Base-by-base conservation (phyloP, 2,888 invertebrate genomes). In the Timema cristinae region DNA sequence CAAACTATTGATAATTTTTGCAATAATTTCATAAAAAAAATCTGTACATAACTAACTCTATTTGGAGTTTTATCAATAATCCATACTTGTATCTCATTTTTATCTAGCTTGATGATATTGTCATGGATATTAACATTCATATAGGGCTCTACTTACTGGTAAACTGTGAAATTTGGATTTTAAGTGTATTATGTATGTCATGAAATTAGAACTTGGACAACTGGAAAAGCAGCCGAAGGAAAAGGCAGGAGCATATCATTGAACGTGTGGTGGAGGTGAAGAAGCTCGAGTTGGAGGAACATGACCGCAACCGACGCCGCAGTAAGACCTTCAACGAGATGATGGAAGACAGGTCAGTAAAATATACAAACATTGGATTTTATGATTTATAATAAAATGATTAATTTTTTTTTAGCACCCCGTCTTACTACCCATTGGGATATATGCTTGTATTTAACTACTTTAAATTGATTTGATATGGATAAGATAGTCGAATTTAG, bases 281-380 rank as follows among this genome's bases (percentile, higher is more conserved):
- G 79, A 92, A 93, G 82, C 86, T 93, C 81, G 93, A 94, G 83
- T 87, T 90, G 81, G 93, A 93, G 78, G 90, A 91, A 79, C 85
- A 87, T 82, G 88, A 87, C 80, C 87, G 91, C 82, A 83, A 85
- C 76, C 87, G 92, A 78, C 87, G 90, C 79, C 92, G 91, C 85
- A 92, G 90, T 83, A 96, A 96, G 86, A 96, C 96, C 76, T 96
- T 95, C 86, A 93, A 90, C 81, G 95, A 97, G 85, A 96, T 97
- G 91, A 89, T 95, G 85, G 94, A 94, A 82, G 94, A 93, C 83
- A 89, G 93, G 90, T 91, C 80, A 82, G 84, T 81, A 32, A 32
- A 32, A 32, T 32, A 32, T 32, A 32, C 32, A 32, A 32, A 32
- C 71, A 61, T 71, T 48, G 63, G 71, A 13, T 72, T 4, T 32